Conservation (phyloP, 2,113 vertebrate genomes). For the Cnemophilus loriae region DNA sequence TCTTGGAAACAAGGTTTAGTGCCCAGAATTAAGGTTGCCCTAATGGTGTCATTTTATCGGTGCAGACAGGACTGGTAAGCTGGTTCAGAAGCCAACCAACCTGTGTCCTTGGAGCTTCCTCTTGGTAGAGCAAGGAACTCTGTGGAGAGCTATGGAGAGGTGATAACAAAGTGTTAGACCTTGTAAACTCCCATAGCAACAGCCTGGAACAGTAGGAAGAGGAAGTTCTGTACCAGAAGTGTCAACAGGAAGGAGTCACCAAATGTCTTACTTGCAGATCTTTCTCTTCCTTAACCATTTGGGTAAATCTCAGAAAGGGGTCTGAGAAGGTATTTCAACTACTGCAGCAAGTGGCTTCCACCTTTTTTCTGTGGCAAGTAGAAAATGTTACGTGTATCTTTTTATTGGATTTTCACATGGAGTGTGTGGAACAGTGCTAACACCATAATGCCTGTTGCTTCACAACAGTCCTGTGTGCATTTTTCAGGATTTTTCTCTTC, state of each 20-base stretch:
- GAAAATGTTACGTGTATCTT: background rate
- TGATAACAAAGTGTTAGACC: background rate
- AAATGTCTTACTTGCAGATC: background rate
- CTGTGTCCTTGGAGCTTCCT: background rate
- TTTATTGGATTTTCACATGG: background rate
- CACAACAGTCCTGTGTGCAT: background rate
- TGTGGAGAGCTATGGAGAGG: background rate
- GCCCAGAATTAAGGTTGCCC: background rate
- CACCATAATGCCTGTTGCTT: background rate
- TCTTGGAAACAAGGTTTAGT: background rate
- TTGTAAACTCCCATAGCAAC: background rate
- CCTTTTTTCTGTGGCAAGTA: background rate
- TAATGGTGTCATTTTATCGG: background rate
- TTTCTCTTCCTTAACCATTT: background rate
- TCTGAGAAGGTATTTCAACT: background rate
- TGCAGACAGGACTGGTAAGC: background rate
- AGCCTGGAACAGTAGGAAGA: background rate
- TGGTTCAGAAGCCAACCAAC: background rate
- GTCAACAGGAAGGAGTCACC: background rate
- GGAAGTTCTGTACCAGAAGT: background rate
- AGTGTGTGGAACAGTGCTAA: background rate
- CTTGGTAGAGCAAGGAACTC: background rate
- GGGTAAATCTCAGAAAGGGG: background rate
- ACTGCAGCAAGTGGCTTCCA: background rate
- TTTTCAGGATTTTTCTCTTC: background rate